Percentiles rank a stretch among this genome's conserved stretches.
phyloP scores from a whole-genome alignment of 1,140 invertebrate species.

The Neodiprion virginianus region DNA sequence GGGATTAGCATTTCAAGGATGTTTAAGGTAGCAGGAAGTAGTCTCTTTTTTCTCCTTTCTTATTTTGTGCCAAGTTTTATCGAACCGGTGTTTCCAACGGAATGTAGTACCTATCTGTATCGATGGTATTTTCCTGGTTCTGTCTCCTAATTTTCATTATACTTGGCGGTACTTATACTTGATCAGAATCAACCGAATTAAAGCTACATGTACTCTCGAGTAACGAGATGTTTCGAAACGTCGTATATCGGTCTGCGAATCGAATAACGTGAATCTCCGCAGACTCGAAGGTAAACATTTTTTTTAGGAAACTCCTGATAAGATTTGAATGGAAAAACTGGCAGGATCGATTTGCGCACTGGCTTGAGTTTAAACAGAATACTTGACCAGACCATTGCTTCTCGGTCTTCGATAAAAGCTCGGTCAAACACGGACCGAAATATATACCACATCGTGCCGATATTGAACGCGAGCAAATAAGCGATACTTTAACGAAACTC shows the following conservation, averaged over 20 bases:
- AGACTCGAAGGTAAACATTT: background rate
- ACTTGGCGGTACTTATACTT: no score
- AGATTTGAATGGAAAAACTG: background rate
- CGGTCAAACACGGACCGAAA: background rate
- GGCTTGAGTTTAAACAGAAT: background rate
- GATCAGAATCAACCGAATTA: no score
- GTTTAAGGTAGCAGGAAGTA: background rate
- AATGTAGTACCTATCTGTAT: no score
- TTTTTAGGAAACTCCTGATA: background rate
- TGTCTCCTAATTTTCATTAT: no score
- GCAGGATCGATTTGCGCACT: background rate
- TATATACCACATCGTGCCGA: background rate
- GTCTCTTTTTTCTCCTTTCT: no score
- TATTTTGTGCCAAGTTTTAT: no score
- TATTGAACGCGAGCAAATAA: background rate
- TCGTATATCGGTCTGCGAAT: background rate
- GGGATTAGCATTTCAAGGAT: slow-evolving; percentile 4
- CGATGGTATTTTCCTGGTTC: no score
- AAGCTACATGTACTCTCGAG: no score
- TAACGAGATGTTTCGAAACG: background rate
- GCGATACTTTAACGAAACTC: background rate
- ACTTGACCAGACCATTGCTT: background rate
- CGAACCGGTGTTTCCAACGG: no score
- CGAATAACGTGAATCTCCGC: background rate
- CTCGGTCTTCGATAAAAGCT: background rate